Percentiles rank a stretch among this genome's conserved stretches.
Evolutionary conservation across 2,888 invertebrate species (phyloP).

Genomic region (Endotricha flammealis): DNA sequence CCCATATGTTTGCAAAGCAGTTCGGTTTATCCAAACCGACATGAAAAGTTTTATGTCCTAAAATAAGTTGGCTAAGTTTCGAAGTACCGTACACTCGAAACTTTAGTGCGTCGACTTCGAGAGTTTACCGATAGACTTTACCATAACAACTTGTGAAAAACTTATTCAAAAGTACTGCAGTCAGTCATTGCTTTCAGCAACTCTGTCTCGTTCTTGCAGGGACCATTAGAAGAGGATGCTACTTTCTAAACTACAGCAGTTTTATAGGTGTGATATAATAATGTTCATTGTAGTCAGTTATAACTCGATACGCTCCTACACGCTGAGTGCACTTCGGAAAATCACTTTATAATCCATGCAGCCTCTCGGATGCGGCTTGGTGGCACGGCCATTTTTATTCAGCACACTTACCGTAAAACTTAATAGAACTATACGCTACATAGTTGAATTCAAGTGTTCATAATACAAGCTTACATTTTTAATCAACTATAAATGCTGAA

Average conservation of each 20-base stretch:
- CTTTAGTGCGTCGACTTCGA: conserved; percentile 20
- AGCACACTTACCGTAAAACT: conserved; percentile 34
- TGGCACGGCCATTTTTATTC: conserved; percentile 43
- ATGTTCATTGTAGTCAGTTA: conserved; percentile 41
- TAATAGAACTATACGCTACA: conserved; percentile 30
- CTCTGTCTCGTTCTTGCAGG: neutral
- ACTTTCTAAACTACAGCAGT: conserved; percentile 3
- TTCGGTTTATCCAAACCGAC: conserved; percentile 22
- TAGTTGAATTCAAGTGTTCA: conserved; percentile 25
- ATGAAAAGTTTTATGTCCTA: conserved; percentile 26
- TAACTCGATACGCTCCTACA: conserved; percentile 28
- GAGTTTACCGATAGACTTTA: conserved; percentile 24
- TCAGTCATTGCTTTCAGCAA: conserved; percentile 17
- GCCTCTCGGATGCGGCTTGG: conserved; percentile 26
- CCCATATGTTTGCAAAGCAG: conserved; percentile 18
- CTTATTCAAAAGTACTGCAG: conserved; percentile 20
- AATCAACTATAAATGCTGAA: conserved; percentile 21
- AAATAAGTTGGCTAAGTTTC: conserved; percentile 23
- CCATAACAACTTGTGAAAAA: conserved; percentile 21
- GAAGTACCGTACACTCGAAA: conserved; percentile 19
- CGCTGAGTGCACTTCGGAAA: conserved; percentile 51
- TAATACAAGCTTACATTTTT: conserved; percentile 27
- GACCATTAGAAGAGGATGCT: conserved; percentile 1
- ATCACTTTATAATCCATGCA: conserved; percentile 61
- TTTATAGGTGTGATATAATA: conserved; percentile 12